Base-by-base conservation (phyloP, 2,888 invertebrate species). In the Synanthedon formicaeformis region DNA sequence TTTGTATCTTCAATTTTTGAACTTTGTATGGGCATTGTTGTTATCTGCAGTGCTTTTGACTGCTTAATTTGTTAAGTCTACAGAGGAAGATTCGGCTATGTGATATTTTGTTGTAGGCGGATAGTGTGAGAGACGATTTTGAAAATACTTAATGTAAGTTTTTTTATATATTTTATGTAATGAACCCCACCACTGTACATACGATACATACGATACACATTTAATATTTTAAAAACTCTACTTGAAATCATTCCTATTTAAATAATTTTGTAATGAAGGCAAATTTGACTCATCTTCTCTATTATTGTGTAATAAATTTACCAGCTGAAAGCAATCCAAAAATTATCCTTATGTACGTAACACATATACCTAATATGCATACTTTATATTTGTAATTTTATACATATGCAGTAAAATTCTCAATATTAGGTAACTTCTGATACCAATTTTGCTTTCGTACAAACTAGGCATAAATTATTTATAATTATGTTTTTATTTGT, bases 31-130 rank as follows among this genome's bases (percentile, higher is more conserved):
- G 10, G 34, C 34, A 34, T 10, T 10, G 34, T 34, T 34, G 8
- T 34, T 34, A 34, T 34, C 34, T 10, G 34, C 34, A 34, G 34
- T 34, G 34, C 34, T 34, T 10, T 34, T 34, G 45, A 45, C 45
- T 45, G 45, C 34, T 45, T 45, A 45, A 45, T 45, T n/a, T 45
- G 45, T 45, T 45, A 45, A 14, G n/a, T 41, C 12, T 13, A 41
- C 4, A 12, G 13, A 41, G 12, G n/a, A 41, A 13, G 45, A 13
- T 34, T 34, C 2, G 16, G 45, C 11, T 11, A 52, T 52, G 52
- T 52, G 52, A 52, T 52, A 52, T 52, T 52, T 52, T 52, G 45
- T 41, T 52, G 18, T 45, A 45, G 41, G 12, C 14, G 13, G 41
- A 51, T 18, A 51, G 14, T n/a, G 34, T 27, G n/a, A 12, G 14